These are phyloP conservation scores for Drosophila busckii DNA, from an alignment of 1,140 invertebrate genomes.

Conservation along the genomic window DNA sequence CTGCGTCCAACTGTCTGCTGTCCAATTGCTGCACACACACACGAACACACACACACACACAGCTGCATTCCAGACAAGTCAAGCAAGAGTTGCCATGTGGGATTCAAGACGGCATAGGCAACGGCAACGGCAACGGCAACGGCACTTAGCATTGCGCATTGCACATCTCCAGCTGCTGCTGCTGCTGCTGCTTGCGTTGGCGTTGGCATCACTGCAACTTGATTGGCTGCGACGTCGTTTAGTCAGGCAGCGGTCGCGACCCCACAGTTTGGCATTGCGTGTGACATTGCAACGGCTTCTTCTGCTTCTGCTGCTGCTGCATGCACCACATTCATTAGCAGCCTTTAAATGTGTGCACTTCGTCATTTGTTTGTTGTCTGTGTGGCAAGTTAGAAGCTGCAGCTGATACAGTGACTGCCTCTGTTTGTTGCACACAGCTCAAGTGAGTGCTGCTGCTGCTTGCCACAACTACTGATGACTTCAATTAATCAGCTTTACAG, in stretches of 20 bases:
- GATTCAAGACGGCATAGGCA: constrained; percentile 58
- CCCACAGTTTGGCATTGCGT: constrained; percentile 63
- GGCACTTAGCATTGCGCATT: constrained; percentile 30
- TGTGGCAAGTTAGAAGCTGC: too few relatives aligned
- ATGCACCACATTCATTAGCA: constrained; percentile 76
- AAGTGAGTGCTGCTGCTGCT: constrained; percentile 52
- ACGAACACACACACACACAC: constrained; percentile 19
- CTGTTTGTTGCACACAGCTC: constrained; percentile 61
- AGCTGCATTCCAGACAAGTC: constrained; percentile 72
- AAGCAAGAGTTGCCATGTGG: constrained; percentile 70
- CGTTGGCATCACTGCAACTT: constrained; percentile 27
- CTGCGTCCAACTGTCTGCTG: constrained; percentile 16
- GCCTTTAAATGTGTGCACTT: constrained; percentile 73
- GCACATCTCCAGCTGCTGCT: constrained; percentile 2
- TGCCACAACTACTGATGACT: constrained; percentile 67
- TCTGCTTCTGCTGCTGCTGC: constrained; percentile 13
- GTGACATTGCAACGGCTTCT: constrained; percentile 51
- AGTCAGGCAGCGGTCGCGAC: constrained; percentile 51
- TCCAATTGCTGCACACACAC: constrained; percentile 29
- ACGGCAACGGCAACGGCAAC: constrained; percentile 11
- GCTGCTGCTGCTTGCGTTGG: constrained; percentile 14
- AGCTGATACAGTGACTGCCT: constrained; percentile 8
- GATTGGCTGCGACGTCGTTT: constrained; percentile 56
- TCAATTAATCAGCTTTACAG: constrained; percentile 73
- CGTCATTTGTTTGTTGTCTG: constrained; percentile 48